Evolutionary conservation across 2,888 invertebrate species (phyloP).

Genomic region (Resseliella maxima): DNA sequence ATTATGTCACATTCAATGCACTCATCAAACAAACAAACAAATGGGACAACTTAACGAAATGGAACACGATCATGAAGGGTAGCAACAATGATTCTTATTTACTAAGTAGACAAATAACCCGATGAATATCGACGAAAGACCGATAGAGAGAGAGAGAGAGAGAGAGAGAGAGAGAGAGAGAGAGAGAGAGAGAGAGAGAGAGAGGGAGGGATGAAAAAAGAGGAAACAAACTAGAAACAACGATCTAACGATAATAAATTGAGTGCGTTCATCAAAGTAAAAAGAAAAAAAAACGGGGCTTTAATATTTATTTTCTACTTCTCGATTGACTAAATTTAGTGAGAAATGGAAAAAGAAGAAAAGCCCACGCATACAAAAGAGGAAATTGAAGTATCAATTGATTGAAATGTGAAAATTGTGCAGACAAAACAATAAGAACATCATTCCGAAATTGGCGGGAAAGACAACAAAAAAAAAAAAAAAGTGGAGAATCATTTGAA

Average conservation of each 20-base stretch:
- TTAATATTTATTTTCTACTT: not conserved
- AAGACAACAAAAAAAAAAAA: not conserved
- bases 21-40: not conserved
- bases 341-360: not conserved
- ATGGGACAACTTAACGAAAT: too few relatives aligned
- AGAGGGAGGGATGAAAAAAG: not conserved
- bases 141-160: not conserved
- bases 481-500: not conserved
- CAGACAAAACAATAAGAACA: not conserved
- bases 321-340: not conserved
- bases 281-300: not conserved
- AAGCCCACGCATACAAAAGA: not conserved
- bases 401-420: constrained; percentile 23
- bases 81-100: too few relatives aligned
- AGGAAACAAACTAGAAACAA: not conserved
- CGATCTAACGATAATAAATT: constrained; percentile 15
- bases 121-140: not conserved
- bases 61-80: too few relatives aligned
- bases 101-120: too few relatives aligned
- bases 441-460: constrained; percentile 22
- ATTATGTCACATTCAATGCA: constrained; percentile 20
- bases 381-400: not conserved
- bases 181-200: not conserved
- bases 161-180: not conserved
- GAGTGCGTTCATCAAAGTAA: constrained; percentile 9